Evolutionary conservation across 2,113 vertebrate species (phyloP).

Genomic region (Psittacula cyanocephala): DNA sequence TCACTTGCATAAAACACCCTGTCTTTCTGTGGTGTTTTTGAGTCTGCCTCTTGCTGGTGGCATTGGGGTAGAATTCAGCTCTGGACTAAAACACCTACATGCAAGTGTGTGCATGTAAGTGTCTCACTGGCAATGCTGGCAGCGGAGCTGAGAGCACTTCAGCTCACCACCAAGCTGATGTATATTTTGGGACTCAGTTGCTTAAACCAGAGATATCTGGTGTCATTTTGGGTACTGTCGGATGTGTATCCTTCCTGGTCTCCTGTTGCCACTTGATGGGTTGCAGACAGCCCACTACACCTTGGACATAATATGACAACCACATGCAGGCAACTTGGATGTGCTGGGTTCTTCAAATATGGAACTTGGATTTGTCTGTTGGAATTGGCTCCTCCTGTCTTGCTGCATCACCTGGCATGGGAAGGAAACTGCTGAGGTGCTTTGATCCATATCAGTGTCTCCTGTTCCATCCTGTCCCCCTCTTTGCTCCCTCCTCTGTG

Average conservation of each 20-base stretch:
- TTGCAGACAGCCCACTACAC: background rate
- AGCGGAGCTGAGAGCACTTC: background rate
- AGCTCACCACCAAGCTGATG: background rate
- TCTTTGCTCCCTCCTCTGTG: background rate
- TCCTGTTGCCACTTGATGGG: background rate
- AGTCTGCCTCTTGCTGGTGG: background rate
- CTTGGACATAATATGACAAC: background rate
- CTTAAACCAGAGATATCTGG: background rate
- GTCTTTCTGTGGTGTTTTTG: background rate
- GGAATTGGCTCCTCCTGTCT: background rate
- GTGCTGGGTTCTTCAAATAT: background rate
- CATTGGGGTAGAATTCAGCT: background rate
- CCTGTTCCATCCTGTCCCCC: accelerated
- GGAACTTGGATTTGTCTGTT: background rate
- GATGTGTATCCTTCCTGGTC: background rate
- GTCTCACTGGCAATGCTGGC: background rate
- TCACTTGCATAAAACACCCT: background rate
- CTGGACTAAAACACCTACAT: background rate
- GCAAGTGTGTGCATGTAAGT: background rate
- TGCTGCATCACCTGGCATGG: background rate
- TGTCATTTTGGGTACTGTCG: background rate
- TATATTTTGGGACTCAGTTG: background rate
- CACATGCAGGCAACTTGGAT: background rate
- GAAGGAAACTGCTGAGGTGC: background rate
- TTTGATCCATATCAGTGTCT: background rate